Conservation (phyloP, 2,113 vertebrate genomes). For the Epinephelus fuscoguttatus region DNA sequence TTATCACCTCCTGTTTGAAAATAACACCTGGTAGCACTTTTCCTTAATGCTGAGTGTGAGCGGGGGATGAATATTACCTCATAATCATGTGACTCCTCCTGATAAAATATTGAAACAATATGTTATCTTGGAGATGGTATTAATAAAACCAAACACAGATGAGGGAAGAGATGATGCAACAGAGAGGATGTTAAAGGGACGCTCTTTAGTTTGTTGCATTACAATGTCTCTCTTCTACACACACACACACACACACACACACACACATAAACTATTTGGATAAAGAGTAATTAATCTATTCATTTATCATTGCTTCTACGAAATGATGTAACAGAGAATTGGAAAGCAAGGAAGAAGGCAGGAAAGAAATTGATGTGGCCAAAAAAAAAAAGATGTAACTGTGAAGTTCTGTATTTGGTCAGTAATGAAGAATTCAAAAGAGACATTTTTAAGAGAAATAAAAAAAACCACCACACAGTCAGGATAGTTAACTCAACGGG, state of each 20-base stretch:
- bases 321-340: not conserved
- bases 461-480: not conserved
- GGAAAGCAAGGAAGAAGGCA: not conserved
- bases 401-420: not conserved
- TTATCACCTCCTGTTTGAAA: constrained; percentile 58
- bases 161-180: not conserved
- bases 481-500: not conserved
- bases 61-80: constrained; percentile 21
- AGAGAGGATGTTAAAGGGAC: constrained; percentile 4
- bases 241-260: not conserved
- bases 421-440: not conserved
- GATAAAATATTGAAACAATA: constrained; percentile 35
- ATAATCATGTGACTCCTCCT: constrained; percentile 16
- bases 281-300: not conserved
- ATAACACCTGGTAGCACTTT: constrained; percentile 65
- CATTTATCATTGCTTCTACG: not conserved
- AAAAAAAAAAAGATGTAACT: not conserved
- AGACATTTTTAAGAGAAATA: not conserved
- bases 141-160: constrained; percentile 24
- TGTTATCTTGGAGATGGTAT: not conserved
- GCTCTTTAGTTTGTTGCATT: not conserved
- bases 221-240: not conserved
- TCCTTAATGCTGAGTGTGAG: not conserved
- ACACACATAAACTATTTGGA: not conserved
- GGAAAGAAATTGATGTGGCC: not conserved